phyloP scores from a whole-genome alignment of 2,888 invertebrate genomes.

The Caenorhabditis sp. region DNA sequence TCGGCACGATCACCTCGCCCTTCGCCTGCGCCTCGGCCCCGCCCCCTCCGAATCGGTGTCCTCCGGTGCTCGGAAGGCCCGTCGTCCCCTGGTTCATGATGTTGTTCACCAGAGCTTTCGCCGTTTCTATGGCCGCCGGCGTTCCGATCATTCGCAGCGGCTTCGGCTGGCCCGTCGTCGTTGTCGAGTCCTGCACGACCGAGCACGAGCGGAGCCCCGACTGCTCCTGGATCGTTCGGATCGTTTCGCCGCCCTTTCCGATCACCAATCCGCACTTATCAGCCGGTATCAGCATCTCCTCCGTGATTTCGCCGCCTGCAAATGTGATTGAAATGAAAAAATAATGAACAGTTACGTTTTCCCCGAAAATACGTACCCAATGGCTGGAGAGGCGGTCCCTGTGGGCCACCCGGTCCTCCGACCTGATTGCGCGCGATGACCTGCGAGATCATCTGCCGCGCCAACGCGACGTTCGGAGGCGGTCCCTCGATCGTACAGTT shows the following conservation, averaged over 20 bases:
- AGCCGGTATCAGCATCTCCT: slow-evolving; percentile 95
- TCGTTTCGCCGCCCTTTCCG: slow-evolving; percentile 97
- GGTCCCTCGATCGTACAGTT: slow-evolving; percentile 64
- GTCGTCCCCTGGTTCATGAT: slow-evolving; percentile 12
- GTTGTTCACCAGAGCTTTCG: slow-evolving; percentile 32
- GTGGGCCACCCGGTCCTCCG: not conserved
- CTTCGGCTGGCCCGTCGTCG: slow-evolving; percentile 89
- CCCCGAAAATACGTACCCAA: too few relatives aligned
- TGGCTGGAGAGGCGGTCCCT: not conserved
- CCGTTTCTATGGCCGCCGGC: slow-evolving; percentile 81
- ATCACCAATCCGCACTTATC: slow-evolving; percentile 97
- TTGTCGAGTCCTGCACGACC: slow-evolving; percentile 91
- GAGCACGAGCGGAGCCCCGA: slow-evolving; percentile 96
- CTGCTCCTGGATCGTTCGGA: slow-evolving; percentile 90
- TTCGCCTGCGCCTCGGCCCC: slow-evolving; percentile 33
- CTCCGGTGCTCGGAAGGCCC: not conserved
- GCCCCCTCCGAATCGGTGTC: not conserved
- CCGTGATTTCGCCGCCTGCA: slow-evolving; percentile 76
- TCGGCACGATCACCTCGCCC: slow-evolving; percentile 85
- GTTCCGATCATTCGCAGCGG: slow-evolving; percentile 95
- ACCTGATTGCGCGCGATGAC: slow-evolving; percentile 81
- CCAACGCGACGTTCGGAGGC: slow-evolving; percentile 39
- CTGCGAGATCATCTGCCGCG: slow-evolving; percentile 84
- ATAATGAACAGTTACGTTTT: too few relatives aligned
- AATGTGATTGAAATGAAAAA: too few relatives aligned